phyloP scores from a whole-genome alignment of 2,888 invertebrate genomes.

The Leucoptera coffeella region DNA sequence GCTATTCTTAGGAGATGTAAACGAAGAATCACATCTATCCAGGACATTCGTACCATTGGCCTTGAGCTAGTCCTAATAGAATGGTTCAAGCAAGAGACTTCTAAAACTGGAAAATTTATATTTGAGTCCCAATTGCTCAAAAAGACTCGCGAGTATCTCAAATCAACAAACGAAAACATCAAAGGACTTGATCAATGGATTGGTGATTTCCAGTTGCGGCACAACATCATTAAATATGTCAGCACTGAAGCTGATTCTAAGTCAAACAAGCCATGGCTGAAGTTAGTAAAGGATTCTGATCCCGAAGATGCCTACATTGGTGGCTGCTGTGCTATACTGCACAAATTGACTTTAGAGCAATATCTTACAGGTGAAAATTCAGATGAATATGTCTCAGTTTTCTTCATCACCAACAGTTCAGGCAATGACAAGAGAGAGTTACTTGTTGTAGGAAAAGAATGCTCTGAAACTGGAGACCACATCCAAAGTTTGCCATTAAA shows the following conservation, averaged over 20 bases:
- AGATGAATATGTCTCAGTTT: slow-evolving; percentile 12
- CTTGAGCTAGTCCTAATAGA: slow-evolving; percentile 13
- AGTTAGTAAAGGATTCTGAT: slow-evolving; percentile 9
- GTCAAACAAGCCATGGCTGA: slow-evolving; percentile 10
- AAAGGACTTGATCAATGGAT: slow-evolving; percentile 13
- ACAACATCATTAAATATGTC: slow-evolving; percentile 12
- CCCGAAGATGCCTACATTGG: slow-evolving; percentile 12
- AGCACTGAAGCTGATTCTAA: slow-evolving; percentile 8
- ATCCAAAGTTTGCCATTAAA: slow-evolving; percentile 12
- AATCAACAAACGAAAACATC: slow-evolving; percentile 11
- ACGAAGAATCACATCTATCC: slow-evolving; percentile 10
- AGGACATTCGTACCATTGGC: slow-evolving; percentile 9
- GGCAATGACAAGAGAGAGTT: slow-evolving; percentile 13
- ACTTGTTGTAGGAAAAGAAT: slow-evolving; percentile 12
- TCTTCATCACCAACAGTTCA: slow-evolving; percentile 11
- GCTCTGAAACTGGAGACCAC: slow-evolving; percentile 8
- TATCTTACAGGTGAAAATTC: slow-evolving; percentile 10
- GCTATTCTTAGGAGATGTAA: slow-evolving; percentile 12
- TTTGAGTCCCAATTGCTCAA: slow-evolving; percentile 10
- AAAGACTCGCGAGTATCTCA: slow-evolving; percentile 12
- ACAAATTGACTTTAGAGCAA: slow-evolving; percentile 11
- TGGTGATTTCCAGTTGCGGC: slow-evolving; percentile 12
- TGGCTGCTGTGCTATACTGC: slow-evolving; percentile 11
- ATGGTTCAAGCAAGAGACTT: slow-evolving; percentile 12
- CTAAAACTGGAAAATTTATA: slow-evolving; percentile 10